These are phyloP conservation scores for Chaenogobius annularis DNA, from an alignment of 2,113 vertebrate genomes.

Conservation along the genomic window DNA sequence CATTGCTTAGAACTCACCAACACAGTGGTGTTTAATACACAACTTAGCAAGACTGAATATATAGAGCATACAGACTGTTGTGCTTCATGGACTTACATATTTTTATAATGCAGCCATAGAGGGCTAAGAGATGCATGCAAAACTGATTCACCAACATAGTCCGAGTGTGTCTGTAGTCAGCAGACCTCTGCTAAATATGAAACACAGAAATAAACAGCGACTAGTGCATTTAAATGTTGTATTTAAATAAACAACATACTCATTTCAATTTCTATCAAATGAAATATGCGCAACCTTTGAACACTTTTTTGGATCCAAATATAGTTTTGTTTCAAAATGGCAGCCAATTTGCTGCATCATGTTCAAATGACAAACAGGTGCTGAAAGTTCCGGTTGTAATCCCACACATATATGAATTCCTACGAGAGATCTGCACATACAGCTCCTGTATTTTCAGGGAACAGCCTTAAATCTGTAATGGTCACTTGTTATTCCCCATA, in stretches of 20 bases:
- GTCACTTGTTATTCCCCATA: not conserved
- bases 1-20: not conserved
- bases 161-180: not conserved
- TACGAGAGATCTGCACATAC: not conserved
- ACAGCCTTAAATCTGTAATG: conserved; percentile 7
- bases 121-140: conserved; percentile 18
- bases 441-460: conserved; percentile 12
- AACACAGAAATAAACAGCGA: not conserved
- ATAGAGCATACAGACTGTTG: conserved; percentile 14
- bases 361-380: conserved; percentile 31
- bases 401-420: conserved; percentile 30
- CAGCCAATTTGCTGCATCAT: conserved; percentile 15
- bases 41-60: not conserved
- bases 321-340: conserved; percentile 25
- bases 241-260: conserved; percentile 8
- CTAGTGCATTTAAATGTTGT: not conserved
- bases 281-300: conserved; percentile 58
- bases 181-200: not conserved
- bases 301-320: conserved; percentile 46
- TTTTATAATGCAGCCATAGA: conserved; percentile 16
- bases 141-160: not conserved
- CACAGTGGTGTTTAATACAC: not conserved
- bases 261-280: conserved; percentile 41
- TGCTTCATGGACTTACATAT: conserved; percentile 23
- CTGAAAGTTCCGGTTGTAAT: conserved; percentile 36